These are phyloP conservation scores for Hirundo rustica DNA, from an alignment of 2,797 vertebrate genomes.

Conservation along the genomic window DNA sequence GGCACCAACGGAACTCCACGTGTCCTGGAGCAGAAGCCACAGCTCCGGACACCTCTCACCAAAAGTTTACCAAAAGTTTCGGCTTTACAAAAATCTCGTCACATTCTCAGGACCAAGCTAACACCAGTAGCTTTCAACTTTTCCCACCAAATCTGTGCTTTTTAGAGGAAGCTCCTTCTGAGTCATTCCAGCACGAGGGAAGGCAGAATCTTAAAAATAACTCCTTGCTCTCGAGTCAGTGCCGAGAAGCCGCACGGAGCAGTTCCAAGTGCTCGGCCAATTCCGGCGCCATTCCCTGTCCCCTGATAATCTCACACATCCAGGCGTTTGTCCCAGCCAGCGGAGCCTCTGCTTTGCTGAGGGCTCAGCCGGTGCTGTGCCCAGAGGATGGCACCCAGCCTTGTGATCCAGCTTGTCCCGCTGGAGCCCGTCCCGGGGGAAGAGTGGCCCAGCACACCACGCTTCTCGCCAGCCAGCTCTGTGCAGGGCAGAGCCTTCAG, in stretches of 20 bases:
- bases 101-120: background rate
- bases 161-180: background rate
- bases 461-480: fast-evolving
- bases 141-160: background rate
- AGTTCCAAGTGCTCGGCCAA: background rate
- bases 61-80: background rate
- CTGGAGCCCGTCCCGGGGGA: fast-evolving
- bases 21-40: background rate
- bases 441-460: background rate
- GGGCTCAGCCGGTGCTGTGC: background rate
- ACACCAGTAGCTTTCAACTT: background rate
- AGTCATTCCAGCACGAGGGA: background rate
- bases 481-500: background rate
- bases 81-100: background rate
- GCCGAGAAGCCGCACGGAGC: background rate
- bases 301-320: background rate
- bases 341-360: background rate
- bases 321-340: fast-evolving
- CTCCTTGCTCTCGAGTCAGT: background rate
- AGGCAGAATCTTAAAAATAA: background rate
- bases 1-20: background rate
- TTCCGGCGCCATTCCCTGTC: background rate
- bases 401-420: background rate
- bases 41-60: fast-evolving
- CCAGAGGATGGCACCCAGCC: background rate